Evolutionary conservation across 2,888 invertebrate species (phyloP).

Genomic region (Xanthorhoe designata): DNA sequence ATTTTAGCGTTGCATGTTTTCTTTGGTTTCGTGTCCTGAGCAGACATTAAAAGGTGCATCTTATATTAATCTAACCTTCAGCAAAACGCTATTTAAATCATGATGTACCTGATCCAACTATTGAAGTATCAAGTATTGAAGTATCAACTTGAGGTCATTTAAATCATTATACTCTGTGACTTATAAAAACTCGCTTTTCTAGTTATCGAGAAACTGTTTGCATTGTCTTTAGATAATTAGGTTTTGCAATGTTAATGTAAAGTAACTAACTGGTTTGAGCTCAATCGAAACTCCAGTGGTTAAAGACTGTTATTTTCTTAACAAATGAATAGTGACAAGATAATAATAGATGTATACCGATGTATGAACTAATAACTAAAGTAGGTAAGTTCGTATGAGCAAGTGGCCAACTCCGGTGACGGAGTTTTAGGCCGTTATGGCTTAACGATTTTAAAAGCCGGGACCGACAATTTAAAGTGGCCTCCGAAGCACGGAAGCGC

Average conservation of each 20-base stretch:
- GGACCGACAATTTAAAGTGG: no score
- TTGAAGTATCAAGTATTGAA: background rate
- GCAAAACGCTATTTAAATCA: background rate
- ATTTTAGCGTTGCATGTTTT: no score
- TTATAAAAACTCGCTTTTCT: slow-evolving; percentile 17
- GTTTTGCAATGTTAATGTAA: slow-evolving; percentile 1
- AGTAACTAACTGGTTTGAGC: slow-evolving; percentile 1
- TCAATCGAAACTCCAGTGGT: background rate
- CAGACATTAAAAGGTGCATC: no score
- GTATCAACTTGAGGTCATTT: slow-evolving; percentile 1
- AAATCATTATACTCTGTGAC: background rate
- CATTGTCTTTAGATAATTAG: slow-evolving; percentile 17
- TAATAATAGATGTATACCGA: background rate
- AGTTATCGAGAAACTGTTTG: slow-evolving; percentile 8
- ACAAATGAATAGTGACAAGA: background rate
- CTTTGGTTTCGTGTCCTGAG: no score
- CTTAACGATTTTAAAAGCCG: no score
- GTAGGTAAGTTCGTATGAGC: no score
- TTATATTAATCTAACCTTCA: no score
- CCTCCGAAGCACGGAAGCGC: no score
- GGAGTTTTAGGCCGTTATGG: no score
- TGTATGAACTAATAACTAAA: background rate
- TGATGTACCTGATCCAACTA: background rate
- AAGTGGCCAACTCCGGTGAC: no score
- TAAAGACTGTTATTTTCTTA: background rate